Evolutionary conservation across 2,888 invertebrate genomes (phyloP).

Genomic region (Diplolepis rosae): DNA sequence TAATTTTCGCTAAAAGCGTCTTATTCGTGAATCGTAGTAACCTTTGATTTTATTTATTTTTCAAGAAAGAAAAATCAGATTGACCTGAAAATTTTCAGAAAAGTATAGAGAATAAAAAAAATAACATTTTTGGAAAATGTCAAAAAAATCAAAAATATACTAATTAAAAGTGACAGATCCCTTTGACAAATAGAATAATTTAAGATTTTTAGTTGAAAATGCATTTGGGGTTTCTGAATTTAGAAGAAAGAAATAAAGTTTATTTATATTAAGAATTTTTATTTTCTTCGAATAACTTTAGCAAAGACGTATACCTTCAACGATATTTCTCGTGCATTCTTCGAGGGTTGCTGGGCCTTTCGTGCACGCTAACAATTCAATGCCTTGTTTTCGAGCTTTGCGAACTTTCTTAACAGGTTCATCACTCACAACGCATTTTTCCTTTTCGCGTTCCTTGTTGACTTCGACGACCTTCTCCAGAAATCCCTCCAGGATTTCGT

Average conservation of each 20-base stretch:
- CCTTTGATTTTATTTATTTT: too few species aligned
- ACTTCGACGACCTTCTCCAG: conserved; percentile 56
- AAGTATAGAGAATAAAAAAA: too few species aligned
- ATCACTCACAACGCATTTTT: conserved; percentile 39
- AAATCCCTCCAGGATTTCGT: conserved; percentile 60
- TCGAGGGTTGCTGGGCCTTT: conserved; percentile 55
- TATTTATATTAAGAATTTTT: neutral
- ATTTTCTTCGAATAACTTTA: conserved; percentile 7
- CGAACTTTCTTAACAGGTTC: conserved; percentile 45
- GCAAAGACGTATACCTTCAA: conserved; percentile 51
- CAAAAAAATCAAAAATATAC: too few species aligned
- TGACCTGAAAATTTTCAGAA: too few species aligned
- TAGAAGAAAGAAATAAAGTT: neutral
- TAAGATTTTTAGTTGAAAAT: too few species aligned
- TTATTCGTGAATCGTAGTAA: too few species aligned
- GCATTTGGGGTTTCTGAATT: neutral
- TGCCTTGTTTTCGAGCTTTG: conserved; percentile 39
- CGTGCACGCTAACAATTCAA: conserved; percentile 53
- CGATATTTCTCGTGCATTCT: conserved; percentile 60
- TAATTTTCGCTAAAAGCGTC: too few species aligned
- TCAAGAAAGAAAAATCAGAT: too few species aligned
- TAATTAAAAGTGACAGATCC: too few species aligned
- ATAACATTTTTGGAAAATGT: too few species aligned
- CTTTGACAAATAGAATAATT: too few species aligned
- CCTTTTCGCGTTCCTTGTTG: conserved; percentile 46